phyloP scores from a whole-genome alignment of 2,113 vertebrate genomes.

The Potamarius usumacintae region DNA sequence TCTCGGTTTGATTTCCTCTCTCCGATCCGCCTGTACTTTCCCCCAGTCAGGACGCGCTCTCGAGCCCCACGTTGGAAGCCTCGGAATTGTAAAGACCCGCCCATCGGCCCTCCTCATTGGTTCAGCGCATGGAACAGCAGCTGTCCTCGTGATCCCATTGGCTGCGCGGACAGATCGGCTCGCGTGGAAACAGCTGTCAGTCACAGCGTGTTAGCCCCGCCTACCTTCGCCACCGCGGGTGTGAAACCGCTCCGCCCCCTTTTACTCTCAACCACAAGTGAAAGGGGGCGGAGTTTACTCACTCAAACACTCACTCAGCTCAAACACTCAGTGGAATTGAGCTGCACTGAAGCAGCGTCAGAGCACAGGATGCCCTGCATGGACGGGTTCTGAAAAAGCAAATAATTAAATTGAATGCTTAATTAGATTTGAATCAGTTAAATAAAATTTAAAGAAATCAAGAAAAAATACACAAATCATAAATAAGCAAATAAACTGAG shows the following conservation, averaged over 20 bases:
- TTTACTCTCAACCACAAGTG: constrained; percentile 74
- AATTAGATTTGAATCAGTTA: no score
- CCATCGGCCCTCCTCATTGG: constrained; percentile 64
- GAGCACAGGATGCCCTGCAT: no score
- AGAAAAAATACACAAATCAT: no score
- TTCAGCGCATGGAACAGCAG: constrained; percentile 15
- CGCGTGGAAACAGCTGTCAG: constrained; percentile 64
- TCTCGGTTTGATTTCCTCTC: not conserved
- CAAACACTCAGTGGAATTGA: no score
- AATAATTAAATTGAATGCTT: no score
- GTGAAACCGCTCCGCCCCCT: constrained; percentile 81
- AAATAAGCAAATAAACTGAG: no score
- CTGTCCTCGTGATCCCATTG: constrained; percentile 53
- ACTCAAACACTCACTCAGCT: no score
- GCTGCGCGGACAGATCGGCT: constrained; percentile 47
- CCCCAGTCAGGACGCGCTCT: constrained; percentile 59
- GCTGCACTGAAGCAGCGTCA: no score
- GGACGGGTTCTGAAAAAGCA: no score
- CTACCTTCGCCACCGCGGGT: constrained; percentile 86
- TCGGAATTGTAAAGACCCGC: constrained; percentile 68
- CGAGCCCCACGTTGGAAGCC: constrained; percentile 84
- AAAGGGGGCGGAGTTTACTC: constrained; percentile 77
- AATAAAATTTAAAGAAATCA: no score
- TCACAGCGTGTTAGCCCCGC: constrained; percentile 69
- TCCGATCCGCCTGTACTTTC: constrained; percentile 55